A percentile compares a stretch with the other conserved stretches of the same genome.
Evolutionary conservation across 2,888 invertebrate genomes (phyloP).

Genomic region (Eustalomyia histrio): DNA sequence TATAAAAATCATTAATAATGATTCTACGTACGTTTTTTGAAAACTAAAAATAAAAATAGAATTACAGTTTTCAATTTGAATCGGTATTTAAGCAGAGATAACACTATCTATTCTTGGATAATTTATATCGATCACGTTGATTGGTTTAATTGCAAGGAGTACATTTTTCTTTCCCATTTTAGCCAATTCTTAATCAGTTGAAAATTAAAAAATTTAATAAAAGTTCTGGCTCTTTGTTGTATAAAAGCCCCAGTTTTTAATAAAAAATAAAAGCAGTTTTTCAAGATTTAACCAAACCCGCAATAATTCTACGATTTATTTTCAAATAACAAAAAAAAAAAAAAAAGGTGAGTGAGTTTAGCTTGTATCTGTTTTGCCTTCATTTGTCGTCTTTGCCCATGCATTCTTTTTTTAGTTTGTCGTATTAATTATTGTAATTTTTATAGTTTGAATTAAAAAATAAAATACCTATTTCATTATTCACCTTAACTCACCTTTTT

Average conservation of each 20-base stretch:
- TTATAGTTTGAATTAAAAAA: background rate
- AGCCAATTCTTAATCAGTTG: background rate
- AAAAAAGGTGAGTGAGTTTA: conserved; percentile 32
- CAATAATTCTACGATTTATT: conserved; percentile 29
- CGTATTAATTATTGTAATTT: background rate
- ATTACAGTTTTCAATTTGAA: no score
- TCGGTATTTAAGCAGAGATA: no score
- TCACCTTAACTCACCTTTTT: conserved; percentile 35
- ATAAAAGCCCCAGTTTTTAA: background rate
- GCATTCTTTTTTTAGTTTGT: background rate
- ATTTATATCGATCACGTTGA: no score
- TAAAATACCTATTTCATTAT: conserved; percentile 16
- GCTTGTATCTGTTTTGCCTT: conserved; percentile 2
- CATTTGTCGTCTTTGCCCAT: background rate
- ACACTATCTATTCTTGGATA: no score
- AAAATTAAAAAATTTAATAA: background rate
- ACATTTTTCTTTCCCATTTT: no score
- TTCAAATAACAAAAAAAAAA: conserved; percentile 19
- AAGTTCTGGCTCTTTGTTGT: background rate
- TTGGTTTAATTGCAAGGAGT: no score
- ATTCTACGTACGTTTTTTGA: no score
- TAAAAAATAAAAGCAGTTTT: background rate
- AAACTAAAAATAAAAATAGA: no score
- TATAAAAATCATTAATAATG: no score
- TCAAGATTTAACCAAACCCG: background rate